These are phyloP conservation scores for Oreochromis spilurus DNA, from an alignment of 2,113 vertebrate species.

Conservation along the genomic window DNA sequence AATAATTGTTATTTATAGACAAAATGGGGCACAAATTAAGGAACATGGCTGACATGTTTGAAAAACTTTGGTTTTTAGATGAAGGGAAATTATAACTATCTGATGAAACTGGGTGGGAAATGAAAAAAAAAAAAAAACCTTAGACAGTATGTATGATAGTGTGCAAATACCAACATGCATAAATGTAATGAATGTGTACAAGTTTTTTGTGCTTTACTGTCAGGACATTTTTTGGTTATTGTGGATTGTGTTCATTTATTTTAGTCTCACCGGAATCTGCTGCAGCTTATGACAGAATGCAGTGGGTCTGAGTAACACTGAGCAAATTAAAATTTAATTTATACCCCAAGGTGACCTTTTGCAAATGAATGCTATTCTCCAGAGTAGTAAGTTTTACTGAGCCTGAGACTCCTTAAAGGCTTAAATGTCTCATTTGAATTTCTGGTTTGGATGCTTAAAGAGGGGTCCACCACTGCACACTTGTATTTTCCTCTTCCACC, in stretches of 20 bases:
- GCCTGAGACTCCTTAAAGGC: background rate
- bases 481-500: background rate
- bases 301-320: background rate
- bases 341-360: background rate
- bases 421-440: conserved; percentile 9
- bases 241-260: background rate
- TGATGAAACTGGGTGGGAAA: background rate
- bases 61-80: too few species aligned
- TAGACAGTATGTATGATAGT: background rate
- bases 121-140: background rate
- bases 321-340: background rate
- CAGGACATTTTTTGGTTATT: background rate
- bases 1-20: too few species aligned
- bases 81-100: background rate
- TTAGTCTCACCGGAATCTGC: background rate
- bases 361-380: background rate
- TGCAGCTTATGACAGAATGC: background rate
- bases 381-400: background rate
- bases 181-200: background rate
- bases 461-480: background rate
- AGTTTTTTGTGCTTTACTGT: background rate
- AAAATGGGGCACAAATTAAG: background rate
- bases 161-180: background rate
- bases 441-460: background rate
- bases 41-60: background rate